Evolutionary conservation across 1,140 invertebrate genomes (phyloP).

Genomic region (Drosophila repleta): DNA sequence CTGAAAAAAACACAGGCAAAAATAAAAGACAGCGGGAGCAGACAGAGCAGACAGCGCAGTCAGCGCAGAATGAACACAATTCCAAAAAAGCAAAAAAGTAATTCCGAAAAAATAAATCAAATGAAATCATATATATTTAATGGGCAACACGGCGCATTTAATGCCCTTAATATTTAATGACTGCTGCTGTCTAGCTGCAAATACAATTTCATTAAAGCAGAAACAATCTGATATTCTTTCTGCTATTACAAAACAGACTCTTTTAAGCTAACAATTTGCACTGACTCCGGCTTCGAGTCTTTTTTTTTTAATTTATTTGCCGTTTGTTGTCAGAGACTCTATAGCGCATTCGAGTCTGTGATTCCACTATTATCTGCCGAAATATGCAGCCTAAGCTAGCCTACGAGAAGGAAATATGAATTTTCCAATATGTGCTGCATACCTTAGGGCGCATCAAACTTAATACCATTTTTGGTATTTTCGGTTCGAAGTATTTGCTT

Average conservation of each 20-base stretch:
- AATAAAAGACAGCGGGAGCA: conserved; percentile 16
- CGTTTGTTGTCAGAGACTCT: no score
- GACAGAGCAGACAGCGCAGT: no score
- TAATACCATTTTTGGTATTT: neutral
- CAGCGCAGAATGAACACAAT: conserved; percentile 41
- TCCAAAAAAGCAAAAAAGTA: conserved; percentile 29
- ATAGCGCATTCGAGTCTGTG: no score
- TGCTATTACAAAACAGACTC: no score
- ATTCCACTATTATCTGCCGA: neutral
- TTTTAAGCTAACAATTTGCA: no score
- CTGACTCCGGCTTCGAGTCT: no score
- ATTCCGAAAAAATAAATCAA: neutral
- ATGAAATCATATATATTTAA: conserved; percentile 70
- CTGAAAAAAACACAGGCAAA: conserved; percentile 49
- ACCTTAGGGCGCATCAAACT: conserved; percentile 17
- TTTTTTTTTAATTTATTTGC: no score
- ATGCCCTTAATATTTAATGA: conserved; percentile 63
- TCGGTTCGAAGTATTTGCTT: neutral
- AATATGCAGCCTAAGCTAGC: no score
- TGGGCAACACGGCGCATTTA: conserved; percentile 52
- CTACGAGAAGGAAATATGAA: neutral
- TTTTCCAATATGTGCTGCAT: conserved; percentile 20
- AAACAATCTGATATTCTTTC: no score
- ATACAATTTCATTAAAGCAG: neutral
- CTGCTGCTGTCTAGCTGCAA: neutral